A percentile compares a stretch with the other conserved stretches of the same genome.
phyloP scores from a whole-genome alignment of 1,140 invertebrate genomes.

The Nebria ingens region DNA sequence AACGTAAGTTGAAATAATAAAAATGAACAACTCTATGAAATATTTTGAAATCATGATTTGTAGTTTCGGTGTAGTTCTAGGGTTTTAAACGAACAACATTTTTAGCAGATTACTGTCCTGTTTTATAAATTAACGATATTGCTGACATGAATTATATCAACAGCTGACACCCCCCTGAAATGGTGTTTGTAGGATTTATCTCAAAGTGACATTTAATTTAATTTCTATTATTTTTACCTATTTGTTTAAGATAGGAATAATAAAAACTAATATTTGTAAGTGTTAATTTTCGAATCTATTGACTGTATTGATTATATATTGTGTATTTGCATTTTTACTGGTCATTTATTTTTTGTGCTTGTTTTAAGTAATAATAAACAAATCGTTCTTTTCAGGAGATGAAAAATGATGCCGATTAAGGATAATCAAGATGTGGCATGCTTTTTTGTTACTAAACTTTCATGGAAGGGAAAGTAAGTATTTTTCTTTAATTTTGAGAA shows the following conservation, averaged over 20 bases:
- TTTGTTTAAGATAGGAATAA: neutral
- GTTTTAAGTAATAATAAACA: conserved; percentile 1
- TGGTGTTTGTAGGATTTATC: conserved; percentile 3
- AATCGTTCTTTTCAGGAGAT: neutral
- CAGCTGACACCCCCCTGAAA: conserved; percentile 1
- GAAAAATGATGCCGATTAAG: conserved; percentile 68
- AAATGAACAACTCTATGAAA: too few relatives aligned
- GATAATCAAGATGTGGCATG: conserved; percentile 88
- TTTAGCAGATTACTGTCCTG: too few relatives aligned
- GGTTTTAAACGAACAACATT: too few relatives aligned
- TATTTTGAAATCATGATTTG: too few relatives aligned
- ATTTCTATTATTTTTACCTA: neutral
- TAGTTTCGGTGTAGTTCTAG: too few relatives aligned
- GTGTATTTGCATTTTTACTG: neutral
- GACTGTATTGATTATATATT: too few relatives aligned
- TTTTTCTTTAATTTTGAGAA: conserved; percentile 15
- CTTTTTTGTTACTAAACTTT: conserved; percentile 92
- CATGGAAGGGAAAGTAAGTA: conserved; percentile 90
- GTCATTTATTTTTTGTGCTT: neutral
- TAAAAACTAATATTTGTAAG: neutral
- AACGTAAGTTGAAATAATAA: too few relatives aligned
- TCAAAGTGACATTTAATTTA: neutral
- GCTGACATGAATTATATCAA: conserved; percentile 6
- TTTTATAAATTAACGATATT: too few relatives aligned
- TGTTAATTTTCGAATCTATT: too few relatives aligned